Evolutionary conservation across 2,113 vertebrate species (phyloP), one percentile per base, ranked within the genome.

Genomic region (Plotosus lineatus): DNA sequence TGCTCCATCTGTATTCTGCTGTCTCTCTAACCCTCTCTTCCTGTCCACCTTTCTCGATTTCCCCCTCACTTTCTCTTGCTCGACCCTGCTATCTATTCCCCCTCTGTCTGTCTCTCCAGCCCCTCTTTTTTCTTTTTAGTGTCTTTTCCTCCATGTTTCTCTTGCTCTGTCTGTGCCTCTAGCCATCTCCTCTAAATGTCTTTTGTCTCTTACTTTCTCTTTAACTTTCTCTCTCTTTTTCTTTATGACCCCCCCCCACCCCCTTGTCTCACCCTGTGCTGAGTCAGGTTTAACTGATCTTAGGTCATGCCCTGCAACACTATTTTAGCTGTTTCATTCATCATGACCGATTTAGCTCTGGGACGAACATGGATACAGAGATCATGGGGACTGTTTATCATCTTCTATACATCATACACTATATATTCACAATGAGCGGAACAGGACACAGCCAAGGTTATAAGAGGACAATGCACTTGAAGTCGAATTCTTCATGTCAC

Each of bases 281-380:
- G 75, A 85, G 58, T 78, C 71, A 85, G 83, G 48, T 48, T 40
- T 68, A 75, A 44, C 73, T 68, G 11, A 38, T 60, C 15, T 63
- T 65, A 73, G 83, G 78, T 73, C 63, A 12, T 51, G 17, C 68
- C 60, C 28, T 65, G 65, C 72, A 53, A 44, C 51, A 56, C 74
- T 63, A 19, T 31, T 66, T 72, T 48, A 60, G 68, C 56, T 36
- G 53, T 75, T 56, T 42, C 69, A 78, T 85, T 82, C n/a, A 75
- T 79, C 83, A 82, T 23, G 55, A n/a, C 42, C 56, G 26, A 44
- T 68, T 75, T 75, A 82, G 40, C 48, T 26, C 12, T 28, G 8
- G 44, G 36, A 60, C 12, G 2, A 61, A 73, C 23, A 63, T 68
- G 61, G 72, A 23, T 15, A 72, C 21, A 46, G 23, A 38, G 66